phyloP scores from a whole-genome alignment of 2,113 vertebrate genomes.

The Sisor rabdophorus region DNA sequence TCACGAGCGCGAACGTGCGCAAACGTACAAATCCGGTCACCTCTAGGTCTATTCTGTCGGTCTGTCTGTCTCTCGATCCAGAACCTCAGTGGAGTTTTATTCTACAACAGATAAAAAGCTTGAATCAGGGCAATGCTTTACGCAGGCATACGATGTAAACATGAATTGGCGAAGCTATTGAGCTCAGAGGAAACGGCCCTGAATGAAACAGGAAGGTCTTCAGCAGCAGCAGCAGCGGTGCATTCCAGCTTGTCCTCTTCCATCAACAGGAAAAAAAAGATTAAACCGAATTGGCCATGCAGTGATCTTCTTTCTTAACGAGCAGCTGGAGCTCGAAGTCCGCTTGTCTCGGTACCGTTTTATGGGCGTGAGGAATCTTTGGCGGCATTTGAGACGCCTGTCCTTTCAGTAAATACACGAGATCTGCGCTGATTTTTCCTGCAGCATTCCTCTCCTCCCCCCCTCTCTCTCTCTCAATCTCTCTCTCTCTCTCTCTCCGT shows the following conservation, averaged over 20 bases:
- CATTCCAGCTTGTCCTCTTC: conserved; percentile 49
- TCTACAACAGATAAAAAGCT: background rate
- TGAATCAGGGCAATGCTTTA: conserved; percentile 1
- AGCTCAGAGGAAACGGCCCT: conserved; percentile 39
- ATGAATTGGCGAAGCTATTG: background rate
- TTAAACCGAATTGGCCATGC: conserved; percentile 54
- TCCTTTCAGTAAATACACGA: conserved; percentile 17
- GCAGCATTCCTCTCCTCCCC: conserved; percentile 53
- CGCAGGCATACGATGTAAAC: conserved; percentile 8
- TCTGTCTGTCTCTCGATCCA: background rate
- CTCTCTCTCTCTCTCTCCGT: conserved; percentile 19
- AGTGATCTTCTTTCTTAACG: conserved; percentile 49
- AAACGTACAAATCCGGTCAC: conserved; percentile 43
- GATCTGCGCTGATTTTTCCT: conserved; percentile 54
- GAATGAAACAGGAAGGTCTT: conserved; percentile 35
- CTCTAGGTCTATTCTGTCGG: background rate
- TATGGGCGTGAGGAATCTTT: conserved; percentile 43
- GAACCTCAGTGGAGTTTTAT: conserved; percentile 7
- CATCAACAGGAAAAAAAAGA: conserved; percentile 47
- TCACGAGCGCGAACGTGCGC: conserved; percentile 52
- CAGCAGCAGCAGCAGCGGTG: conserved; percentile 34
- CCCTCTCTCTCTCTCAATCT: conserved; percentile 13
- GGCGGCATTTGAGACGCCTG: conserved; percentile 49
- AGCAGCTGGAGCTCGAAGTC: conserved; percentile 38
- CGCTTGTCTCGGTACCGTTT: conserved; percentile 26